These are phyloP conservation scores for Ceuthmochares aereus DNA, from an alignment of 2,113 vertebrate genomes.

Conservation along the genomic window DNA sequence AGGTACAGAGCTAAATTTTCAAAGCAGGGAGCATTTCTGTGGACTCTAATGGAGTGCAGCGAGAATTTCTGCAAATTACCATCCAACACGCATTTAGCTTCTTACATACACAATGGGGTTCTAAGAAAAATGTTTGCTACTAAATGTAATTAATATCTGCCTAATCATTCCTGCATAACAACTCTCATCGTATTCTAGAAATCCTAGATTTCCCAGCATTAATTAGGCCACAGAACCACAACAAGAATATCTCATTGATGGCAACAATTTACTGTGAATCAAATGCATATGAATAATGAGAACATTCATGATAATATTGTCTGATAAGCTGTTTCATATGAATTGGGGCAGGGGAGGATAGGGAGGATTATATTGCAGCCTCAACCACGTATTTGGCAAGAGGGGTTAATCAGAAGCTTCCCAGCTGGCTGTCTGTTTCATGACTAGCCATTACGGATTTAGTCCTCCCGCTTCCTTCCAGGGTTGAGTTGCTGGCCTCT, in stretches of 20 bases:
- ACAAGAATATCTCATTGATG: neutral
- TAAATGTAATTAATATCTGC: neutral
- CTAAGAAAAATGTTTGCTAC: constrained; percentile 9
- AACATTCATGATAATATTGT: neutral
- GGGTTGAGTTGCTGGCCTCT: neutral
- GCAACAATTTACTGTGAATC: constrained; percentile 1
- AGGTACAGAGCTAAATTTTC: neutral
- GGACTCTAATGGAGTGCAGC: neutral
- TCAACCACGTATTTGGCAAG: neutral
- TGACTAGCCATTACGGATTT: neutral
- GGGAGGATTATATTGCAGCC: neutral
- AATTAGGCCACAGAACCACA: neutral
- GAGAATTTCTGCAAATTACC: neutral
- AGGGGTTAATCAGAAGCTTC: constrained; percentile 1
- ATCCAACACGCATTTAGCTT: neutral
- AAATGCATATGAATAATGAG: neutral
- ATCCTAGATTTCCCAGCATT: neutral
- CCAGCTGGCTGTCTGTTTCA: neutral
- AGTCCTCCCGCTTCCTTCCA: constrained; percentile 16
- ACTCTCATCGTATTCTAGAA: neutral
- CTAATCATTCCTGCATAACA: neutral
- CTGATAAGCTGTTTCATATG: neutral
- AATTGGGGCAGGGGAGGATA: neutral
- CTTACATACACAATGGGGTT: neutral
- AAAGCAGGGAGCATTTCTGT: neutral